Evolutionary conservation across 2,888 invertebrate species (phyloP).

Genomic region (Cheilosia variabilis): DNA sequence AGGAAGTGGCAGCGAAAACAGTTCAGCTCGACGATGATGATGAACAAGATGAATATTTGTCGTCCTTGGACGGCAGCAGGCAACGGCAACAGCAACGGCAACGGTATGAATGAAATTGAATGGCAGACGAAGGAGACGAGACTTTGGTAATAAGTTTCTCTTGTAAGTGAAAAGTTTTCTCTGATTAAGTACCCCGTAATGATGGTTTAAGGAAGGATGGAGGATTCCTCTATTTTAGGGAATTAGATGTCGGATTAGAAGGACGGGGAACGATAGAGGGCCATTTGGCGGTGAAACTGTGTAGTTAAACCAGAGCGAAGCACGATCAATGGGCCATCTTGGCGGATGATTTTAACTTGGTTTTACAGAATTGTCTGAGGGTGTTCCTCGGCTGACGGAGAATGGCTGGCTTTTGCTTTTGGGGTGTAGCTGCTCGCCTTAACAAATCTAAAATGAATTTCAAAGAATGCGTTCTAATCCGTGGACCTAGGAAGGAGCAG

Average conservation of each 20-base stretch:
- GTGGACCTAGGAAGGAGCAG: too few relatives aligned
- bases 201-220: slow-evolving; percentile 46
- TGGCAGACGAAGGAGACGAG: neutral
- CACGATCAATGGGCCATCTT: too few relatives aligned
- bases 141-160: slow-evolving; percentile 22
- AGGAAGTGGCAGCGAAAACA: slow-evolving; percentile 51
- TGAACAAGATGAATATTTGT: slow-evolving; percentile 64
- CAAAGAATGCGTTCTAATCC: too few relatives aligned
- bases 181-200: slow-evolving; percentile 50
- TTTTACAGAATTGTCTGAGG: too few relatives aligned
- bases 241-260: slow-evolving; percentile 31
- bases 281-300: neutral
- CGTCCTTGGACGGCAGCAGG: slow-evolving; percentile 48
- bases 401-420: neutral
- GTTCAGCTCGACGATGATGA: slow-evolving; percentile 62
- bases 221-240: slow-evolving; percentile 34
- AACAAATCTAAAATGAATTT: too few relatives aligned
- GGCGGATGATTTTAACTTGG: too few relatives aligned
- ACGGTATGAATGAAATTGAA: slow-evolving; percentile 34
- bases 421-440: neutral
- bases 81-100: too few relatives aligned
- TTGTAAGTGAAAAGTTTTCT: slow-evolving; percentile 52
- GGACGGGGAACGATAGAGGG: neutral
- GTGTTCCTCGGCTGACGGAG: too few relatives aligned
- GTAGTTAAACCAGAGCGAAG: neutral